These are phyloP conservation scores for Xanthia icteritia DNA, from an alignment of 2,888 invertebrate genomes.

Conservation along the genomic window DNA sequence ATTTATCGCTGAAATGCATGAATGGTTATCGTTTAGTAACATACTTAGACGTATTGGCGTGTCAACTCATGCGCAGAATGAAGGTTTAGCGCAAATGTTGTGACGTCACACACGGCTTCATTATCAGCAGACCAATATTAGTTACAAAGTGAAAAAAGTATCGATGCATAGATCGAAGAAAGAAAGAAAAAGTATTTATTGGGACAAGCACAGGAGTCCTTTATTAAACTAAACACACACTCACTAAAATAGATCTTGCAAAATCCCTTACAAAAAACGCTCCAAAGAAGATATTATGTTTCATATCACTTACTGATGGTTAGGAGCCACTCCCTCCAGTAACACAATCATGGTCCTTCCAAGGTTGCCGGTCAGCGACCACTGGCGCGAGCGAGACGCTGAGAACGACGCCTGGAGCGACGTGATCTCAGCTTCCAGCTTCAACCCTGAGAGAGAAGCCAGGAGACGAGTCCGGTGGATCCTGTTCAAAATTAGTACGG, in stretches of 20 bases:
- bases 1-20: no score
- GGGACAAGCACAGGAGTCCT: no score
- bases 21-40: neutral
- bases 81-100: neutral
- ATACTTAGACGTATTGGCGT: neutral
- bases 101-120: neutral
- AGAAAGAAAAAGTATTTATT: no score
- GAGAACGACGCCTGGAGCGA: conserved; percentile 97
- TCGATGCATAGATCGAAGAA: no score
- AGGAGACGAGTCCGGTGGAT: conserved; percentile 96
- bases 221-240: no score
- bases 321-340: conserved; percentile 96
- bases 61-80: neutral
- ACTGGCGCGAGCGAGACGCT: conserved; percentile 96
- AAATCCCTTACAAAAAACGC: neutral
- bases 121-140: neutral
- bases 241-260: neutral
- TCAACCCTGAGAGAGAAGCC: conserved; percentile 97
- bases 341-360: conserved; percentile 98
- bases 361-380: conserved; percentile 96
- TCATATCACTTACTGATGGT: conserved; percentile 93
- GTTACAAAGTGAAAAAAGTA: neutral
- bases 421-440: conserved; percentile 98
- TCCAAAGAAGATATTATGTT: no score
- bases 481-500: conserved; percentile 72